Conservation (phyloP, 2,888 invertebrate species). For the Meiosimyza platycephala region DNA sequence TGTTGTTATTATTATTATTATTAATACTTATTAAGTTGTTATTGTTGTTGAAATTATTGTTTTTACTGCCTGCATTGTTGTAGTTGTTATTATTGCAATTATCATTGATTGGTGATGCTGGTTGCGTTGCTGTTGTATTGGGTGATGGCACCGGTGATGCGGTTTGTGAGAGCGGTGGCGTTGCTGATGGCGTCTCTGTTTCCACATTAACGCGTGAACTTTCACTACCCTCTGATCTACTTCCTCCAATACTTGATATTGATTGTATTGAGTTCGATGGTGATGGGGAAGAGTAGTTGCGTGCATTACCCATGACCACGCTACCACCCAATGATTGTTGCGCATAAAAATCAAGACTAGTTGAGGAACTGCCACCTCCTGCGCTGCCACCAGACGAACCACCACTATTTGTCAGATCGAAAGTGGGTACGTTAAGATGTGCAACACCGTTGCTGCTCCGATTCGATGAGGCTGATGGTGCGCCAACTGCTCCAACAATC, state of each 20-base stretch:
- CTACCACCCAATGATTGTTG: slow-evolving; percentile 45
- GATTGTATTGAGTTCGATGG: slow-evolving; percentile 66
- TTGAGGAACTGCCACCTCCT: slow-evolving; percentile 46
- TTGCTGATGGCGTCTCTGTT: slow-evolving; percentile 64
- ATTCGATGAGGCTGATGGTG: not conserved
- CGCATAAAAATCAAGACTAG: slow-evolving; percentile 44
- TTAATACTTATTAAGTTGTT: slow-evolving; percentile 24
- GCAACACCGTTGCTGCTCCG: slow-evolving; percentile 17
- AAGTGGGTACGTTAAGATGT: slow-evolving; percentile 45
- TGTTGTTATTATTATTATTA: slow-evolving; percentile 37
- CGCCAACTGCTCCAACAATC: slow-evolving; percentile 5
- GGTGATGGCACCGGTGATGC: slow-evolving; percentile 55
- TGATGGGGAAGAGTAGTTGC: slow-evolving; percentile 62
- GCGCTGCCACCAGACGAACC: slow-evolving; percentile 39
- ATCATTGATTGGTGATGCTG: slow-evolving; percentile 31
- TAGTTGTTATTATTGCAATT: slow-evolving; percentile 43
- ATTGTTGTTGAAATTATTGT: slow-evolving; percentile 37
- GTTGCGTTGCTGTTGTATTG: slow-evolving; percentile 45
- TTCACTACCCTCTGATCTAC: slow-evolving; percentile 61
- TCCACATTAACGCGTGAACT: slow-evolving; percentile 66
- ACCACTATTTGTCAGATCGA: slow-evolving; percentile 48
- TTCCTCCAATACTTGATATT: slow-evolving; percentile 65
- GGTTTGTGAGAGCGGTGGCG: slow-evolving; percentile 58
- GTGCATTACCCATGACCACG: slow-evolving; percentile 46
- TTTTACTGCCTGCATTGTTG: slow-evolving; percentile 44